Conservation (phyloP, 2,888 invertebrate species). For the Calliopum simillimum region DNA sequence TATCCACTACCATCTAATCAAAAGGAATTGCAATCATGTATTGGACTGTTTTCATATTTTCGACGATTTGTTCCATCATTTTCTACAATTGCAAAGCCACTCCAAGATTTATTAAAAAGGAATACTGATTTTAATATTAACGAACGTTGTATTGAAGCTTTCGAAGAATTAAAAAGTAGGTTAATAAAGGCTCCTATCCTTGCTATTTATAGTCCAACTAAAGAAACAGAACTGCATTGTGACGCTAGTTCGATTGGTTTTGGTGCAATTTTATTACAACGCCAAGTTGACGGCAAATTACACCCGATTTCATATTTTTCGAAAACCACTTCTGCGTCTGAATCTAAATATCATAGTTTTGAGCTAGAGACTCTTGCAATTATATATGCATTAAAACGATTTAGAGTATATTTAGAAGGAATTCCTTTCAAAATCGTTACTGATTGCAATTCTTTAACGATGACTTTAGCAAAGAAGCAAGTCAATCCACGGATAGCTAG, state of each 20-base stretch:
- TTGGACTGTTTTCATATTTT: too few species aligned
- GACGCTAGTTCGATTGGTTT: conserved; percentile 36
- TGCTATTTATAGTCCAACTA: conserved; percentile 4
- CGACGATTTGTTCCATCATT: too few species aligned
- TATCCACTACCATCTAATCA: too few species aligned
- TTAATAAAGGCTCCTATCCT: too few species aligned
- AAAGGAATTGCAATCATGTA: too few species aligned
- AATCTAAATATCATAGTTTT: conserved; percentile 11
- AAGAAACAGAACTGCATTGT: conserved; percentile 32
- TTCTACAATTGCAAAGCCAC: too few species aligned
- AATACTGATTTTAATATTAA: too few species aligned
- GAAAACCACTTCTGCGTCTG: neutral
- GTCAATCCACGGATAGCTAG: conserved; percentile 26
- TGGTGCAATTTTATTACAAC: conserved; percentile 34
- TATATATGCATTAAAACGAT: conserved; percentile 26
- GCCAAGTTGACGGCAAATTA: neutral
- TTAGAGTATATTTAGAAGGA: conserved; percentile 31
- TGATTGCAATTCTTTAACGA: conserved; percentile 31
- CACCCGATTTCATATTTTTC: conserved; percentile 28
- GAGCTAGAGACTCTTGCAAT: conserved; percentile 15
- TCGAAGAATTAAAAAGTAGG: too few species aligned
- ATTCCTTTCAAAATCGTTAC: too few species aligned
- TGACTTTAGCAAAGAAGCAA: conserved; percentile 21
- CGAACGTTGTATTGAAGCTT: too few species aligned
- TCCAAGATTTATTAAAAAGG: too few species aligned